phyloP scores from a whole-genome alignment of 2,113 vertebrate species.

The Prunella fulvescens region DNA sequence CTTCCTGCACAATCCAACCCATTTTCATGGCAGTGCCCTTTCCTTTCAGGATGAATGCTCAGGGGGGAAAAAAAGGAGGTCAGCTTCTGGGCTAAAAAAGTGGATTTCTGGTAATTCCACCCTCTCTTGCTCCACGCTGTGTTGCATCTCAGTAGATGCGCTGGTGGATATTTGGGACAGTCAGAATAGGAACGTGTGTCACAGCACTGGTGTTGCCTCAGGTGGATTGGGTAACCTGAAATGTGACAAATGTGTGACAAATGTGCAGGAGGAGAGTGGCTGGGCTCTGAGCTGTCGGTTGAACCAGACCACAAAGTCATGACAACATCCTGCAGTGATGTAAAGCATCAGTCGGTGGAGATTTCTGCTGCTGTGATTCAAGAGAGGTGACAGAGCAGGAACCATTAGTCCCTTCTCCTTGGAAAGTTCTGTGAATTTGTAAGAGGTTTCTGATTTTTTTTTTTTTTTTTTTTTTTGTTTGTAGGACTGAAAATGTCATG shows the following conservation, averaged over 20 bases:
- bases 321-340: not conserved
- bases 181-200: not conserved
- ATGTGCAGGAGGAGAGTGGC: accelerated
- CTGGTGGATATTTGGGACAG: not conserved
- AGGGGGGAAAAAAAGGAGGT: not conserved
- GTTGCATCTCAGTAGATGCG: accelerated
- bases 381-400: not conserved
- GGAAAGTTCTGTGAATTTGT: not conserved
- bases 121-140: not conserved
- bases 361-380: not conserved
- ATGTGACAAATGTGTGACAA: not conserved
- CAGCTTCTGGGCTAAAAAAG: not conserved
- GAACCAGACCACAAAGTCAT: not conserved
- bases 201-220: not conserved
- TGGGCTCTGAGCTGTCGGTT: not conserved
- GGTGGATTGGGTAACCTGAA: not conserved
- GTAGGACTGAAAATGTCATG: not conserved
- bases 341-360: not conserved
- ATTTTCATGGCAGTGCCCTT: not conserved
- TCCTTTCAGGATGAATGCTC: accelerated
- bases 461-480: not conserved
- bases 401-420: accelerated
- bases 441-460: not conserved
- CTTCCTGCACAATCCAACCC: not conserved
- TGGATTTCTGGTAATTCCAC: not conserved